phyloP scores from a whole-genome alignment of 2,113 vertebrate species.

The Sakesphorus luctuosus region DNA sequence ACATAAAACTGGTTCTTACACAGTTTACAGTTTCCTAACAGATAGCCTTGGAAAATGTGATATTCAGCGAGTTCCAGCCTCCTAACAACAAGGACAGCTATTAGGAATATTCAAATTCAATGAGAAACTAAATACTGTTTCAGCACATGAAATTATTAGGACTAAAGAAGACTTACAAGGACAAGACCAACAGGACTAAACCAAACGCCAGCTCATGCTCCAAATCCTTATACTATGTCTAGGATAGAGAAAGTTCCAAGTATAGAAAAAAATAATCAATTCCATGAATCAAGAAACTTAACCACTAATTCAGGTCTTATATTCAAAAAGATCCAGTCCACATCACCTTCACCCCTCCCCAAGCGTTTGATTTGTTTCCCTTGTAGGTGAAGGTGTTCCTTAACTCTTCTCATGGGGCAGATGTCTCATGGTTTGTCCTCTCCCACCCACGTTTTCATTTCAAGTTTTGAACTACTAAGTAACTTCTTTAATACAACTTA shows the following conservation, averaged over 20 bases:
- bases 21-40: not conserved
- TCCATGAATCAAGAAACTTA: not conserved
- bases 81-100: not conserved
- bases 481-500: not conserved
- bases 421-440: not conserved
- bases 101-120: not conserved
- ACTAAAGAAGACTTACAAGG: not conserved
- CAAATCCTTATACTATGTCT: not conserved
- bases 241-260: not conserved
- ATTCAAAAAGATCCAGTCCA: not conserved
- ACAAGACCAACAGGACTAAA: not conserved
- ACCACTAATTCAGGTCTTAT: not conserved
- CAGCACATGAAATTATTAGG: not conserved
- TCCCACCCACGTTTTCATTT: fast-evolving
- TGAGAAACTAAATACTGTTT: not conserved
- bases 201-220: not conserved
- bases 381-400: not conserved
- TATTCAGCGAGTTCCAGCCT: not conserved
- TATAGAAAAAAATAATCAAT: not conserved
- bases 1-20: not conserved
- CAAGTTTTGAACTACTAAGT: not conserved
- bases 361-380: not conserved
- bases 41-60: not conserved
- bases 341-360: not conserved
- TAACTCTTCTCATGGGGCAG: not conserved